A percentile compares a stretch with the other conserved stretches of the same genome.
phyloP scores from a whole-genome alignment of 2,888 invertebrate genomes.

The Lasioglossum marginatum region DNA sequence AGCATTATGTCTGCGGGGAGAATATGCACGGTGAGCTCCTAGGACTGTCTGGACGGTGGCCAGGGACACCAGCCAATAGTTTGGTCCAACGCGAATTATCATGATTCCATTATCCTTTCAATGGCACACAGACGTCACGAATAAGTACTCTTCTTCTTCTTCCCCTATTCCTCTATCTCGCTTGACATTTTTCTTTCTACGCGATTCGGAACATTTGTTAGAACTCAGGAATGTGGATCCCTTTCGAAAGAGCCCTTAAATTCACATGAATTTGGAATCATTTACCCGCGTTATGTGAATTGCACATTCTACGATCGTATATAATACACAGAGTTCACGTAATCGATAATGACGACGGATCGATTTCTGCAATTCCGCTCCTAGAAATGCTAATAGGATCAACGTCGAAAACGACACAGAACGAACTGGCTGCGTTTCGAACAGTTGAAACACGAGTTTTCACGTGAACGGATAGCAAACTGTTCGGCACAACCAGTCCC shows the following conservation, averaged over 20 bases:
- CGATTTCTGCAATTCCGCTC: not conserved
- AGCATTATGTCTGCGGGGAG: constrained; percentile 64
- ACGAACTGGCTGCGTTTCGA: not conserved
- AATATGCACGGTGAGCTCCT: constrained; percentile 49
- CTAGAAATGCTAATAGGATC: not conserved
- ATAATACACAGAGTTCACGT: not conserved
- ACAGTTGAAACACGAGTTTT: not conserved
- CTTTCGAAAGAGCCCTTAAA: not conserved
- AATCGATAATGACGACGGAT: not conserved
- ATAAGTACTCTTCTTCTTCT: constrained; percentile 15
- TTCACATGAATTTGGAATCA: not conserved
- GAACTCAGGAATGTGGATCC: not conserved
- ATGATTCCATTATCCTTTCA: constrained; percentile 73
- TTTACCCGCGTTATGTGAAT: not conserved
- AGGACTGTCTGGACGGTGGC: constrained; percentile 74
- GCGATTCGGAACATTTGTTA: not conserved
- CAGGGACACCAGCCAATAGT: constrained; percentile 76
- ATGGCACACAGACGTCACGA: constrained; percentile 48
- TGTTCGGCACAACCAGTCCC: constrained; percentile 27
- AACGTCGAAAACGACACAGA: not conserved
- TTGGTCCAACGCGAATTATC: constrained; percentile 63
- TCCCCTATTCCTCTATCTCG: not conserved
- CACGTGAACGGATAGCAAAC: constrained; percentile 10
- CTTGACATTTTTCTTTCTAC: not conserved
- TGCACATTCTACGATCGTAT: no score